A percentile compares a stretch with the other conserved stretches of the same genome.
Conservation (phyloP, 1,140 invertebrate species). For the Artemia franciscana region DNA sequence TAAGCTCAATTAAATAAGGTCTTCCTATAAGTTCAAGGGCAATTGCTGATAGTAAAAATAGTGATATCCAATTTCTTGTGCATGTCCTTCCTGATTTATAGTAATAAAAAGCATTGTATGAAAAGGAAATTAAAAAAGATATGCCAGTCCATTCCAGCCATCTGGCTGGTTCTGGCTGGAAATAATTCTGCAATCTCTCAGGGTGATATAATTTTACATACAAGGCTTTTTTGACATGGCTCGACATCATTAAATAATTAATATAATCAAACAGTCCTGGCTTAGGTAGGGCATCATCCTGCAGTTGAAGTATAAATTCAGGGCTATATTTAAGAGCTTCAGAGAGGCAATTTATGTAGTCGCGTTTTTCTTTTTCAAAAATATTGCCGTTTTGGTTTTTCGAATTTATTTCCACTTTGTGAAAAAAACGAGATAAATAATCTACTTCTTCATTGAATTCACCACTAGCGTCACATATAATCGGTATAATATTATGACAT, state of each 20-base stretch:
- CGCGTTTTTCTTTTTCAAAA: slow-evolving; percentile 1
- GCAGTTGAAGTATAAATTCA: neutral
- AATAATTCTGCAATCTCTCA: slow-evolving; percentile 5
- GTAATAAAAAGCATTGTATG: neutral
- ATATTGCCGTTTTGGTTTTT: neutral
- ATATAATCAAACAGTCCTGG: neutral
- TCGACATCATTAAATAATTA: neutral
- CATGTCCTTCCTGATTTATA: neutral
- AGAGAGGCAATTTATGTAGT: slow-evolving; percentile 1
- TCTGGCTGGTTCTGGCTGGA: slow-evolving; percentile 2
- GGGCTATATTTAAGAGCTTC: neutral
- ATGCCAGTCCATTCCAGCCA: slow-evolving; percentile 1
- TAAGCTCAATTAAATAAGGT: neutral
- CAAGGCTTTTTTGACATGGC: neutral
- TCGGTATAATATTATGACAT: neutral
- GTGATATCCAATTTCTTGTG: neutral
- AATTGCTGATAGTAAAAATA: neutral
- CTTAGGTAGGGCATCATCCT: slow-evolving; percentile 3
- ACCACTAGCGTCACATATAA: neutral
- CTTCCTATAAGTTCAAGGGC: neutral
- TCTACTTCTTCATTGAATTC: neutral
- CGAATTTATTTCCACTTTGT: neutral
- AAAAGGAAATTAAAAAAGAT: neutral
- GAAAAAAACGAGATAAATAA: neutral
- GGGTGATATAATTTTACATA: slow-evolving; percentile 4